Base-by-base conservation (phyloP, 2,797 vertebrate species). In the Carduelis carduelis region DNA sequence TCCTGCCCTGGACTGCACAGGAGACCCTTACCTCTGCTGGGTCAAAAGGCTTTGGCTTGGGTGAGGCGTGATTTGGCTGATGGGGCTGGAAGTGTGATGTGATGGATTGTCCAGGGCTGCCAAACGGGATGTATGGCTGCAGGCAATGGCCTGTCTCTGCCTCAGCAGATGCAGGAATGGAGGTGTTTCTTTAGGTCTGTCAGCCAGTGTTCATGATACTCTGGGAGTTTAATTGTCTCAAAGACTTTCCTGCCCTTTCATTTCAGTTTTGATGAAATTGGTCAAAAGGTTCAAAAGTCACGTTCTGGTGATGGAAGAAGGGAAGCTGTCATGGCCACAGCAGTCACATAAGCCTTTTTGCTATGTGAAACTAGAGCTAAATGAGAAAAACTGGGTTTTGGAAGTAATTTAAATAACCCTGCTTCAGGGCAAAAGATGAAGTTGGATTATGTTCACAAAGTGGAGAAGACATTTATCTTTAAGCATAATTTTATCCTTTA, bases 361-460 rank as follows among this genome's bases (percentile, higher is more conserved):
- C 78, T 87, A 8, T 37, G 71, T 80, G 78, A 91, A 85, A 83
- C 21, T 30, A 77, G 66, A 83, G n/a, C 37, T 85, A 87, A 85
- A 91, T 59, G 75, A 92, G 84, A 87, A 85, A 93, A 92, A 52
- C 64, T 77, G 84, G 23, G 21, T 7, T 94, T 95, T 90, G 89
- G 89, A 94, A 93, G 35, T 61, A 21, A 84, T 89, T 74, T 64
- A 80, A 90, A 82, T 63, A 50, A 70, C 49, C 41, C 23, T 56
- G 52, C 72, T 72, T 83, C 44, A 84, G 74, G 72, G 85, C 30
- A 59, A 84, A 89, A 79, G 65, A 71, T 1, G 4, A 72, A 71
- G 61, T 69, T 32, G 1, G 43, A 70, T 87, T 91, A 35, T 0
- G 0, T 53, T 90, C 66, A 56, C 30, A 16, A 65, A 8, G 16